A percentile compares a stretch with the other conserved stretches of the same genome.
These are phyloP conservation scores for Formica exsecta DNA, from an alignment of 1,140 invertebrate genomes.

Conservation along the genomic window DNA sequence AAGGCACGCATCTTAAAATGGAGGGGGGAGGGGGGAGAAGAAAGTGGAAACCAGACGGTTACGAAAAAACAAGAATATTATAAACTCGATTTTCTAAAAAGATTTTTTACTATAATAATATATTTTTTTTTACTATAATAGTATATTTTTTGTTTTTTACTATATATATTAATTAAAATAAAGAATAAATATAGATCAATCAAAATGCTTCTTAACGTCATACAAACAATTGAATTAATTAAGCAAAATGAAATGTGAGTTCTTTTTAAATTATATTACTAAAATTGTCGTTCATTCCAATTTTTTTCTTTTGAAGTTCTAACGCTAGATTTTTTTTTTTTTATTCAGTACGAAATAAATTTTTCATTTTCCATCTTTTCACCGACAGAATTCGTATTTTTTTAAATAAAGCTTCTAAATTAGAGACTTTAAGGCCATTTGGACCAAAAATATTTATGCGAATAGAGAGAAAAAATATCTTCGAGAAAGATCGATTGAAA, in stretches of 20 bases:
- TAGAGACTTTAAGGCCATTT: too few species aligned
- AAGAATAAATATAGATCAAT: background rate
- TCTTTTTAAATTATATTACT: background rate
- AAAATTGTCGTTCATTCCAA: background rate
- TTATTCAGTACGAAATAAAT: too few species aligned
- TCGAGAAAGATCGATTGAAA: background rate
- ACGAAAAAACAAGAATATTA: background rate
- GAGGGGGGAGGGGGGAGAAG: background rate
- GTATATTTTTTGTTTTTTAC: background rate
- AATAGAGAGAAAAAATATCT: too few species aligned
- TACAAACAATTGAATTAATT: background rate
- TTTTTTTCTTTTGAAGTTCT: background rate
- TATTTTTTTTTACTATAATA: too few species aligned
- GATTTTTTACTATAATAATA: too few species aligned
- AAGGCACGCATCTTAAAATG: background rate
- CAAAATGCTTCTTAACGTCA: background rate
- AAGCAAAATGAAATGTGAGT: background rate
- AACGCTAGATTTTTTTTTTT: too few species aligned
- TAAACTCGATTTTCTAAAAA: slow-evolving; percentile 23
- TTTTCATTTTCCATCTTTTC: too few species aligned
- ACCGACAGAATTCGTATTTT: too few species aligned
- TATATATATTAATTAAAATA: background rate
- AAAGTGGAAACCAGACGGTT: background rate
- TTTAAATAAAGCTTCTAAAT: too few species aligned
- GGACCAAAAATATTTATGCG: too few species aligned